phyloP scores from a whole-genome alignment of 2,888 invertebrate species.

The Rotaria socialis region DNA sequence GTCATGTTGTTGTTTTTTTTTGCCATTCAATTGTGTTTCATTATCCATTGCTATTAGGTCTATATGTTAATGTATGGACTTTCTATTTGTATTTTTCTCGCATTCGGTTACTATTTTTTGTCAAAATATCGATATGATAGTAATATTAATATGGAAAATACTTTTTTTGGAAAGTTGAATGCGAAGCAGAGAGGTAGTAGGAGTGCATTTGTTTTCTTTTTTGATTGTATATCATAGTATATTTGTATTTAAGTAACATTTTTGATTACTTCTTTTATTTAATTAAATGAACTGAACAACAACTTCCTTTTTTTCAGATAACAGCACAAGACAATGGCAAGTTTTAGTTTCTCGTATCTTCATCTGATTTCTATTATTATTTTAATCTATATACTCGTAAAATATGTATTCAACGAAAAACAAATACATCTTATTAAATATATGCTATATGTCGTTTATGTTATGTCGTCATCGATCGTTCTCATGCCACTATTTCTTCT shows the following conservation, averaged over 20 bases:
- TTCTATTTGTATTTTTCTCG: neutral
- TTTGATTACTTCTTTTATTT: neutral
- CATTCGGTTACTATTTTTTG: neutral
- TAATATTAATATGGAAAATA: neutral
- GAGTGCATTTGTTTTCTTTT: no score
- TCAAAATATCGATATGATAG: neutral
- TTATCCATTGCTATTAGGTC: neutral
- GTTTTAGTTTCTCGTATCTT: neutral
- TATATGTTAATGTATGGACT: neutral
- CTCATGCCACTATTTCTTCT: neutral
- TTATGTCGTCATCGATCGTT: neutral
- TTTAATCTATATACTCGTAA: neutral
- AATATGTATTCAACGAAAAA: slow-evolving; percentile 5
- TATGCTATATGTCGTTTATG: neutral
- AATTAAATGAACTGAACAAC: neutral
- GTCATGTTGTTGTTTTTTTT: neutral
- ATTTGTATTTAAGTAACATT: neutral
- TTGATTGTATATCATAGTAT: neutral
- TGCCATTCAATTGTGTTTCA: neutral
- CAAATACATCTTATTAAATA: neutral
- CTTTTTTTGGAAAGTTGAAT: no score
- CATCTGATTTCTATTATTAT: neutral
- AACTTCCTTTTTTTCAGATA: neutral
- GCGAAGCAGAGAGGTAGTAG: no score
- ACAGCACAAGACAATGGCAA: neutral